phyloP scores from a whole-genome alignment of 1,140 invertebrate genomes.

The Drosophila sturtevanti region DNA sequence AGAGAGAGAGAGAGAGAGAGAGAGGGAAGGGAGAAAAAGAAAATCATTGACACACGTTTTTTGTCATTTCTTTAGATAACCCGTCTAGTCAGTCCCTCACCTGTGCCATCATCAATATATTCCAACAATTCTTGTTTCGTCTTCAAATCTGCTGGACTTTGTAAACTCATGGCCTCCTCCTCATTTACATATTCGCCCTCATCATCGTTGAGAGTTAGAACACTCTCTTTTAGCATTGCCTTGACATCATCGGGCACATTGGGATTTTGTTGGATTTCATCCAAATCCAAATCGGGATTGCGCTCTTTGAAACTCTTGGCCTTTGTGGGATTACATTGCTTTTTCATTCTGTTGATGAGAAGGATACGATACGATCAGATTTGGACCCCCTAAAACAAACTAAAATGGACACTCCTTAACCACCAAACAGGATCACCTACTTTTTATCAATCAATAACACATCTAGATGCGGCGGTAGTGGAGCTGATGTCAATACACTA shows the following conservation, averaged over 20 bases:
- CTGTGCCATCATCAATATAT: slow-evolving; percentile 79
- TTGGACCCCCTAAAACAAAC: not conserved
- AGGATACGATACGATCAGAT: not conserved
- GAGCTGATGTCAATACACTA: slow-evolving; percentile 48
- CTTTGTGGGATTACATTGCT: slow-evolving; percentile 81
- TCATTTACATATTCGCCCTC: slow-evolving; percentile 46
- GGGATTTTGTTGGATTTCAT: slow-evolving; percentile 82
- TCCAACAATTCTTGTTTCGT: slow-evolving; percentile 78
- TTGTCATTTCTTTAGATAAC: not conserved
- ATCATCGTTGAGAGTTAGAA: slow-evolving; percentile 62
- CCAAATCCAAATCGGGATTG: slow-evolving; percentile 82
- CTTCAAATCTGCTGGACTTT: slow-evolving; percentile 73
- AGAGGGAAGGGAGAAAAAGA: slow-evolving; percentile 13
- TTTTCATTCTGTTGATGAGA: slow-evolving; percentile 72
- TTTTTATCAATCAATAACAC: slow-evolving; percentile 78
- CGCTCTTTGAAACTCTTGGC: slow-evolving; percentile 82
- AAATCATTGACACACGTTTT: not conserved
- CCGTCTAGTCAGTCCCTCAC: slow-evolving; percentile 41
- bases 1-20: too few species aligned
- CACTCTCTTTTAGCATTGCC: slow-evolving; percentile 77
- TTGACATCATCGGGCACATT: slow-evolving; percentile 82
- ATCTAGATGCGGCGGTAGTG: slow-evolving; percentile 73
- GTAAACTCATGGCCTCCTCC: slow-evolving; percentile 60
- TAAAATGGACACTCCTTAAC: not conserved
- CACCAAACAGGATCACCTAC: slow-evolving; percentile 49